These are phyloP conservation scores for Sympetrum striolatum DNA, from an alignment of 2,888 invertebrate species.

Conservation along the genomic window DNA sequence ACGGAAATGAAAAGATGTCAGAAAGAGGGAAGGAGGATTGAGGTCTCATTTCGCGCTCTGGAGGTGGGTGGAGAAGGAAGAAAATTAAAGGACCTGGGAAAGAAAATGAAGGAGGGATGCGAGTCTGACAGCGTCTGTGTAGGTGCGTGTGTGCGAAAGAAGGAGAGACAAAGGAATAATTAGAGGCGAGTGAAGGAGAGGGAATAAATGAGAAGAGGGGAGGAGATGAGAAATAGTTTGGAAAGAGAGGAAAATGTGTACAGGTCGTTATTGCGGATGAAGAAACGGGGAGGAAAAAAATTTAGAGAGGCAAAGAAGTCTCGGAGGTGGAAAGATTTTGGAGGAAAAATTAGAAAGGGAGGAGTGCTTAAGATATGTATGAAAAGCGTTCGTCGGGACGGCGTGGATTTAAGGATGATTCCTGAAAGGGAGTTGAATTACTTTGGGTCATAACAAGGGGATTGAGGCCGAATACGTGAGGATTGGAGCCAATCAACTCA, in stretches of 20 bases:
- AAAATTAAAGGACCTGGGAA: not conserved
- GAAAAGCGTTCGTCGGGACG: not conserved
- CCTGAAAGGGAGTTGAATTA: no score
- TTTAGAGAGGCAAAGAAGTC: not conserved
- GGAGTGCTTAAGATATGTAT: not conserved
- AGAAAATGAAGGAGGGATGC: not conserved
- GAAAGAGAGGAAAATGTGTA: not conserved
- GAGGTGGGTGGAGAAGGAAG: not conserved
- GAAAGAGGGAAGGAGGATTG: not conserved
- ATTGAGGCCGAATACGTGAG: no score
- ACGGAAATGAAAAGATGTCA: not conserved
- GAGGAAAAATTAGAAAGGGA: not conserved
- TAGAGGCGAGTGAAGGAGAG: not conserved
- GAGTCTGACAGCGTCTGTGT: not conserved
- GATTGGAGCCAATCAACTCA: no score
- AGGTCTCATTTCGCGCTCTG: not conserved
- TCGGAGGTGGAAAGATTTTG: not conserved
- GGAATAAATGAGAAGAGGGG: not conserved
- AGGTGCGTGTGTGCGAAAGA: not conserved
- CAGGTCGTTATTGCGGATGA: not conserved
- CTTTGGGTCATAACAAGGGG: no score
- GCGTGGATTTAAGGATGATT: not conserved
- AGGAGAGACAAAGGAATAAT: not conserved
- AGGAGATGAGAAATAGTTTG: not conserved
- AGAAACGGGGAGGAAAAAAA: not conserved